These are phyloP conservation scores for Drosophila bunnanda DNA, from an alignment of 2,888 invertebrate species.

Conservation along the genomic window DNA sequence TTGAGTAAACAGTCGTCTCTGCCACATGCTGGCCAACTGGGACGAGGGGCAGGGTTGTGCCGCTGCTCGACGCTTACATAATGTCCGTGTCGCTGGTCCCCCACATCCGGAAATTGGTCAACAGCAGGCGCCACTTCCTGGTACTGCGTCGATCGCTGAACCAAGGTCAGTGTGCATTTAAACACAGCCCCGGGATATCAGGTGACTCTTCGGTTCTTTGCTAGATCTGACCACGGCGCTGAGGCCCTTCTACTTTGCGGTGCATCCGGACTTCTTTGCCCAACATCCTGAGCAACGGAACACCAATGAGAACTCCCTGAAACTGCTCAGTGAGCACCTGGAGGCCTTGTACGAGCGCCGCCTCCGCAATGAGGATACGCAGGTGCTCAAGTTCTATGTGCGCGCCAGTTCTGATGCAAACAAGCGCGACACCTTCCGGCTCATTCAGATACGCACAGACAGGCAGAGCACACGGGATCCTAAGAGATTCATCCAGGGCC, in stretches of 20 bases:
- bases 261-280: constrained; percentile 98
- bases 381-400: constrained; percentile 91
- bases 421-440: constrained; percentile 87
- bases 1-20: constrained; percentile 17
- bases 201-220: constrained; percentile 20
- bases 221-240: constrained; percentile 95
- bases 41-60: constrained; percentile 38
- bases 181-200: constrained; percentile 4
- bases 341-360: constrained; percentile 89
- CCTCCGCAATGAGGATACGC: constrained; percentile 84
- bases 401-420: constrained; percentile 84
- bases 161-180: constrained; percentile 34
- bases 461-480: constrained; percentile 87
- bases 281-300: constrained; percentile 94
- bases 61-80: constrained; percentile 57
- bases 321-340: constrained; percentile 93
- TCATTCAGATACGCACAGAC: constrained; percentile 90
- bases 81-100: constrained; percentile 52
- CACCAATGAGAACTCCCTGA: constrained; percentile 95
- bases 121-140: constrained; percentile 14
- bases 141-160: constrained; percentile 85
- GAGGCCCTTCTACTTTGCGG: constrained; percentile 96
- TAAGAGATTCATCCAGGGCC: constrained; percentile 89
- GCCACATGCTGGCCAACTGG: constrained; percentile 39
- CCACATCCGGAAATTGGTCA: constrained; percentile 25